phyloP scores from a whole-genome alignment of 2,113 vertebrate genomes.

The Clarias magur region DNA sequence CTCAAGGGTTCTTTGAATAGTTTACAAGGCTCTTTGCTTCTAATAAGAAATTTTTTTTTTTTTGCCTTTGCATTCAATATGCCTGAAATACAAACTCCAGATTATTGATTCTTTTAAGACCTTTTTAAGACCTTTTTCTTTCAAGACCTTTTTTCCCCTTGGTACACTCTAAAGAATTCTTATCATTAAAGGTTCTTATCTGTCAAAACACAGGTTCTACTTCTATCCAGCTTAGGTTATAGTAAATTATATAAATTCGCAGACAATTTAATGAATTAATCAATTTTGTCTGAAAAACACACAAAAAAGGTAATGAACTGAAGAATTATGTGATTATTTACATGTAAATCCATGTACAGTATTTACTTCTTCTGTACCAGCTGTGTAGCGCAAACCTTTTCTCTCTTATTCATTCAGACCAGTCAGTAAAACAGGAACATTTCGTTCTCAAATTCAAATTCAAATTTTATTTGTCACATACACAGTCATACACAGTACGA shows the following conservation, averaged over 20 bases:
- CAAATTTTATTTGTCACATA: too few relatives aligned
- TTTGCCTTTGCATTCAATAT: not conserved
- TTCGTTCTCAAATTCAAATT: too few relatives aligned
- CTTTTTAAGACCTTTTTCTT: not conserved
- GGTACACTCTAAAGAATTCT: not conserved
- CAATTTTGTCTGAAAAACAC: not conserved
- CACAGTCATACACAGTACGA: too few relatives aligned
- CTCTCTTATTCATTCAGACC: not conserved
- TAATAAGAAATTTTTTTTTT: not conserved
- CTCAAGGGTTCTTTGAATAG: not conserved
- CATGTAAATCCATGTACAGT: too few relatives aligned
- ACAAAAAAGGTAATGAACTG: not conserved
- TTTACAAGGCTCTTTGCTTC: not conserved
- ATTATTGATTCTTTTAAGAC: not conserved
- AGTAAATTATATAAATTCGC: too few relatives aligned
- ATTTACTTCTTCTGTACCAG: not conserved
- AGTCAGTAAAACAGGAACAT: not conserved
- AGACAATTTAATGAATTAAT: not conserved
- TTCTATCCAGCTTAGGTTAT: not conserved
- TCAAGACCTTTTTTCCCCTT: too few relatives aligned
- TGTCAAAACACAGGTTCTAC: not conserved
- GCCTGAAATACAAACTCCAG: not conserved
- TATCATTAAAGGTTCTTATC: not conserved
- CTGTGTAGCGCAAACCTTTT: not conserved
- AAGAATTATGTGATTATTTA: not conserved